phyloP scores from a whole-genome alignment of 2,797 vertebrate genomes.

The Gallinago solitaria region DNA sequence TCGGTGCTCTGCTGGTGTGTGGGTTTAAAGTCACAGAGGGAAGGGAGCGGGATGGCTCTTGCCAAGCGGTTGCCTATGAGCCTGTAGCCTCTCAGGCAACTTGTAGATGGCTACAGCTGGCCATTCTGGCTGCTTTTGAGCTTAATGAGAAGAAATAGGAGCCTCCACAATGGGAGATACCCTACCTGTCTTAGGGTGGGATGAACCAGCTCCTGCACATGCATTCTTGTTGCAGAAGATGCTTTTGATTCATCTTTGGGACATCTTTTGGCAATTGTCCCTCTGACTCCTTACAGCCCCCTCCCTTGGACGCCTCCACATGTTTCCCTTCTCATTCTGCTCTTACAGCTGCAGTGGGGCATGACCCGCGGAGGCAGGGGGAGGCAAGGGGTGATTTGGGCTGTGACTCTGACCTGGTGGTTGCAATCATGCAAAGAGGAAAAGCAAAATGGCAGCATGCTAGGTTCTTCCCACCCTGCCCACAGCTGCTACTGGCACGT shows the following conservation, averaged over 20 bases:
- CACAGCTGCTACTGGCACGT: neutral
- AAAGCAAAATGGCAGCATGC: neutral
- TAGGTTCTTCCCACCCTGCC: neutral
- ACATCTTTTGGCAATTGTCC: neutral
- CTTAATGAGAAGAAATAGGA: neutral
- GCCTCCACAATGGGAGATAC: neutral
- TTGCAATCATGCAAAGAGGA: neutral
- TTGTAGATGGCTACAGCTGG: neutral
- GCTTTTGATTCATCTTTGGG: neutral
- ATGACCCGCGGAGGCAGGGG: neutral
- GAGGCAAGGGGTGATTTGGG: rapidly evolving
- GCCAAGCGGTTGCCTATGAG: neutral
- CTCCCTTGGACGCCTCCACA: neutral
- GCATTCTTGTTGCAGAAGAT: neutral
- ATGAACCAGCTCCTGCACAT: neutral
- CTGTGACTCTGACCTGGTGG: neutral
- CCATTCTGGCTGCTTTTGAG: neutral
- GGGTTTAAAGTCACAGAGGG: neutral
- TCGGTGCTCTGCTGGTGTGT: neutral
- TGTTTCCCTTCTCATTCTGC: neutral
- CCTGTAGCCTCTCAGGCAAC: neutral
- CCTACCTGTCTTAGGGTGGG: neutral
- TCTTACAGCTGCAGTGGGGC: neutral
- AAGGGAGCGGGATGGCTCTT: neutral
- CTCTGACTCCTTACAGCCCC: neutral